phyloP scores from a whole-genome alignment of 2,797 vertebrate genomes.

The Pseudomugil tenellus region DNA sequence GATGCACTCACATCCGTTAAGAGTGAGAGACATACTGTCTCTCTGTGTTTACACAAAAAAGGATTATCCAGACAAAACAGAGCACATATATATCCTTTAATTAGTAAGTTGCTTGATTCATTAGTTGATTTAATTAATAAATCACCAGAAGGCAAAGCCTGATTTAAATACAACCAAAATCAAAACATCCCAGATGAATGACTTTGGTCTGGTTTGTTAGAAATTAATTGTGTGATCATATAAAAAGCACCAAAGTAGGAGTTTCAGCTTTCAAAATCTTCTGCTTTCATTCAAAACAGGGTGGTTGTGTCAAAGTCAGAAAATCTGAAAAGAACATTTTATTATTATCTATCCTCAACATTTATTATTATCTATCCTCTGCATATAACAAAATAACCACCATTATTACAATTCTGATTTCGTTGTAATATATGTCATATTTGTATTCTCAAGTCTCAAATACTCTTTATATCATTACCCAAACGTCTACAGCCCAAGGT shows the following conservation, averaged over 20 bases:
- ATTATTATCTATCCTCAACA: too few relatives aligned
- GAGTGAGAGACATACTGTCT: too few relatives aligned
- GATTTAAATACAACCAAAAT: neutral
- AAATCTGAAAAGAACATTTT: neutral
- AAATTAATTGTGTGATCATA: neutral
- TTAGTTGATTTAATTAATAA: too few relatives aligned
- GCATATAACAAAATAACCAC: too few relatives aligned
- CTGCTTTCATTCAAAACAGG: neutral
- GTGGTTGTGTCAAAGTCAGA: neutral
- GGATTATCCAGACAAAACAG: neutral
- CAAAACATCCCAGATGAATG: neutral
- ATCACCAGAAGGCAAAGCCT: neutral
- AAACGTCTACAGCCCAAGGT: too few relatives aligned
- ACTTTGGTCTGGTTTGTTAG: neutral
- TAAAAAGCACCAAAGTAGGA: neutral
- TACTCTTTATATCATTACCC: too few relatives aligned
- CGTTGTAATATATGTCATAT: neutral
- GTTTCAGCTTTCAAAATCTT: neutral
- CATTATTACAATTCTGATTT: too few relatives aligned
- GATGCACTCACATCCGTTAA: too few relatives aligned
- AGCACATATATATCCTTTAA: neutral
- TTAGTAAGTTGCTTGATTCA: neutral
- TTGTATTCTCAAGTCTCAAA: neutral
- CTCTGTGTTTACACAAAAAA: too few relatives aligned
- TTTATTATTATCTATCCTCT: too few relatives aligned